Conservation (phyloP, 2,797 vertebrate genomes). For the Thamnophis elegans region DNA sequence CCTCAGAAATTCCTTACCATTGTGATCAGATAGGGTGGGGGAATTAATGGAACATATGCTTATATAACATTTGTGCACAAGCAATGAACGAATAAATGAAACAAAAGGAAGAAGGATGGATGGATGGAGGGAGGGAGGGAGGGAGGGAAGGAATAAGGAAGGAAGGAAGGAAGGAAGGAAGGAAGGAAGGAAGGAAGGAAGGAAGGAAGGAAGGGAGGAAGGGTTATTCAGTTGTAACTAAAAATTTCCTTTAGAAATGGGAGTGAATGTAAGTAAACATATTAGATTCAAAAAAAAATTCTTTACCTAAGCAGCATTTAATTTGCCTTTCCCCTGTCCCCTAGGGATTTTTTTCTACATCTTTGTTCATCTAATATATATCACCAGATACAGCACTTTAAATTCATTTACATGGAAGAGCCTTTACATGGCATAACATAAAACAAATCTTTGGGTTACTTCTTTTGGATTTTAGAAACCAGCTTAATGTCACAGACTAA, state of each 20-base stretch:
- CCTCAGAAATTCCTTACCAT: background rate
- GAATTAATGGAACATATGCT: background rate
- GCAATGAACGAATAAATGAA: background rate
- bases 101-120: no score
- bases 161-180: no score
- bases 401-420: constrained; percentile 12
- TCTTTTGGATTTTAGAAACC: background rate
- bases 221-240: background rate
- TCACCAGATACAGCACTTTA: background rate
- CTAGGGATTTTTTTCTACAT: background rate
- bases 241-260: background rate
- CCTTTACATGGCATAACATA: background rate
- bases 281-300: background rate
- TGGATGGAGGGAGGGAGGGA: background rate
- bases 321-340: constrained; percentile 6
- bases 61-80: background rate
- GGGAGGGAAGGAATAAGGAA: no score
- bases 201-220: background rate
- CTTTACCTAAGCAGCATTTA: background rate
- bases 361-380: constrained; percentile 13
- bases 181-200: no score
- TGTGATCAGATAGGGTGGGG: background rate
- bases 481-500: constrained; percentile 22
- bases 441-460: background rate
- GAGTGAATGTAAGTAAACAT: constrained; percentile 20